Evolutionary conservation across 2,888 invertebrate genomes (phyloP).

Genomic region (Dorcus parallelipipedus): DNA sequence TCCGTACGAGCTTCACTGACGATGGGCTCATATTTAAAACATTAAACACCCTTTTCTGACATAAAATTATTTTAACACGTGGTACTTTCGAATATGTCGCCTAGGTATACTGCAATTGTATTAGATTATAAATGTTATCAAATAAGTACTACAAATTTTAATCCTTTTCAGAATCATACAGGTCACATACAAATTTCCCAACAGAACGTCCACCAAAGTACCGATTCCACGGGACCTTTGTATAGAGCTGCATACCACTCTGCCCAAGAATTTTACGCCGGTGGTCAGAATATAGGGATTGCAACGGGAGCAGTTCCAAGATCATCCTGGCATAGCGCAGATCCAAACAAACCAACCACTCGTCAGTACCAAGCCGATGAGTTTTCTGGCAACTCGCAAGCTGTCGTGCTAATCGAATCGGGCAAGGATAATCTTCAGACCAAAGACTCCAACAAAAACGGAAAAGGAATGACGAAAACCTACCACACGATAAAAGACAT

Average conservation of each 20-base stretch:
- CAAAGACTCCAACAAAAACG: constrained; percentile 55
- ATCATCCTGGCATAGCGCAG: constrained; percentile 40
- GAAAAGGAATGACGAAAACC: constrained; percentile 71
- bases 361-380: constrained; percentile 37
- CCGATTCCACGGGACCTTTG: constrained; percentile 49
- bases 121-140: too few species aligned
- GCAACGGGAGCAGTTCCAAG: constrained; percentile 45
- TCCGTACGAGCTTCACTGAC: too few species aligned
- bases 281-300: constrained; percentile 32
- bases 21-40: too few species aligned
- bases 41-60: too few species aligned
- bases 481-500: constrained; percentile 81
- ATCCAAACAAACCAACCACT: constrained; percentile 33
- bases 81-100: not conserved
- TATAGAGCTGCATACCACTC: constrained; percentile 57
- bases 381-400: constrained; percentile 47
- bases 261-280: constrained; percentile 51
- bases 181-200: constrained; percentile 52
- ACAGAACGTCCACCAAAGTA: constrained; percentile 45
- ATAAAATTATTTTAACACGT: not conserved
- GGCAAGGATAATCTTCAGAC: constrained; percentile 53
- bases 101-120: too few species aligned
- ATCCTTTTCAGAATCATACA: constrained; percentile 39
- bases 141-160: too few species aligned
- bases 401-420: constrained; percentile 59